phyloP scores from a whole-genome alignment of 1,140 invertebrate species.

The Yoshiicerus persimilis region DNA sequence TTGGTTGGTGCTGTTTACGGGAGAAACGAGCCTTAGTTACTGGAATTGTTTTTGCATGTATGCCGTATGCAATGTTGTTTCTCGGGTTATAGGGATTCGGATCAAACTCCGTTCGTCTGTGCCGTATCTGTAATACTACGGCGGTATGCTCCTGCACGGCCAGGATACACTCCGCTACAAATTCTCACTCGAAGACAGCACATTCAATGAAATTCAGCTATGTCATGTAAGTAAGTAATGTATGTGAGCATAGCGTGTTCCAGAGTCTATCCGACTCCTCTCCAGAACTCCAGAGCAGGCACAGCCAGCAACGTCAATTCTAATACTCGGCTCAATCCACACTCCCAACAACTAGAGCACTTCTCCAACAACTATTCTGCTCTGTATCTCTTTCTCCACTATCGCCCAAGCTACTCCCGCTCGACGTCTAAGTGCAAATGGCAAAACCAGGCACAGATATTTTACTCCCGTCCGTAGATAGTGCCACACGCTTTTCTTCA shows the following conservation, averaged over 20 bases:
- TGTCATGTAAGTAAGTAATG: background rate
- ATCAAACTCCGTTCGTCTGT: background rate
- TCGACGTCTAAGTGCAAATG: background rate
- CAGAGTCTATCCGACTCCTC: background rate
- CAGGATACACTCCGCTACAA: background rate
- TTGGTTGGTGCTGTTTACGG: background rate
- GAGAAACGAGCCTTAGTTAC: conserved; percentile 15
- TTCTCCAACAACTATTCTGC: background rate
- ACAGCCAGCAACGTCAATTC: background rate
- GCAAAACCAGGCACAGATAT: background rate
- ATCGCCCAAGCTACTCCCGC: no score
- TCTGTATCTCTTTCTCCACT: background rate
- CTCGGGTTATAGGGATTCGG: conserved; percentile 2
- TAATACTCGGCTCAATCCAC: background rate
- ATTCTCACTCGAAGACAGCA: background rate
- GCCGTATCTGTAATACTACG: background rate
- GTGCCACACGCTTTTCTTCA: background rate
- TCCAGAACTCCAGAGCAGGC: background rate
- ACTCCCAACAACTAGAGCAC: background rate
- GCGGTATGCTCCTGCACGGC: background rate
- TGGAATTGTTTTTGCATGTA: conserved; percentile 10
- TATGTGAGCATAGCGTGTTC: background rate
- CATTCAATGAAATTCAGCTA: conserved; percentile 1
- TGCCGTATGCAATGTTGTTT: background rate
- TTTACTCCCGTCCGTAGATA: background rate